Evolutionary conservation across 35 echinoderm and acorn worm genomes (phyloP).

Genomic region (Apostichopus californicus): DNA sequence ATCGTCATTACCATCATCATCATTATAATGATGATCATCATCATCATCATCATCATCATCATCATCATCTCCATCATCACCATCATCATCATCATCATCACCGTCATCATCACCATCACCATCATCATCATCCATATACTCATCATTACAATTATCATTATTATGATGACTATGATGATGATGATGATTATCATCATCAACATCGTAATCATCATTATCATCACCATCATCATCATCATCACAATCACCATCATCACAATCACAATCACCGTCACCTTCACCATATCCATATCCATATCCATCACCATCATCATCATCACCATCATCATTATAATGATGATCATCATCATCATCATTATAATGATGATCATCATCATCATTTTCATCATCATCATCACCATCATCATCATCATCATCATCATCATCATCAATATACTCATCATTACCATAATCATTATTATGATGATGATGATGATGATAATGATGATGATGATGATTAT

Average conservation of each 20-base stretch:
- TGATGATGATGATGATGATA: no score
- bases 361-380: no score
- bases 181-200: neutral
- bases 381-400: no score
- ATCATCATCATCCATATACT: neutral
- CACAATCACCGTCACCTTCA: neutral
- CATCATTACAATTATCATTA: neutral
- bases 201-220: neutral
- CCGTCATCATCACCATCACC: neutral
- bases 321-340: neutral
- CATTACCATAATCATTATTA: no score
- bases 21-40: neutral
- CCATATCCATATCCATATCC: neutral
- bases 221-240: slow-evolving; percentile 8
- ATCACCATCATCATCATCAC: neutral
- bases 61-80: neutral
- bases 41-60: neutral
- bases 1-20: neutral
- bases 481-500: no score
- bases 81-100: neutral
- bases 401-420: no score
- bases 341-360: neutral
- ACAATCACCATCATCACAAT: neutral
- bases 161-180: neutral
- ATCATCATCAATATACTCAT: no score